A percentile compares a stretch with the other conserved stretches of the same genome.
Evolutionary conservation across 1,140 invertebrate species (phyloP).

Genomic region (Pseudomyrmex pallidus): DNA sequence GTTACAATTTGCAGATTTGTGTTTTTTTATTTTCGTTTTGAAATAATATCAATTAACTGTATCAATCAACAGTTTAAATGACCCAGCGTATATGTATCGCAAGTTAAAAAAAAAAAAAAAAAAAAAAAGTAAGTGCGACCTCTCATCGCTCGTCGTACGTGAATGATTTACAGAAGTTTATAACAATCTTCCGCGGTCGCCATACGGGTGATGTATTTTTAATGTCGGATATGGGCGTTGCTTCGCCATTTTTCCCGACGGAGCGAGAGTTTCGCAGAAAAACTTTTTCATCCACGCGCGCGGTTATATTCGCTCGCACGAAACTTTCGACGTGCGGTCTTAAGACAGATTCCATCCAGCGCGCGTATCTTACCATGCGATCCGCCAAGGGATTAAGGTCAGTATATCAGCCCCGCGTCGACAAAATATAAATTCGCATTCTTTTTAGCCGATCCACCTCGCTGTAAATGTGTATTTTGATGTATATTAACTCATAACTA

Average conservation of each 20-base stretch:
- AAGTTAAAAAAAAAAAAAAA: too few relatives aligned
- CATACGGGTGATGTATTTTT: constrained; percentile 48
- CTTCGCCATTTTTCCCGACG: constrained; percentile 33
- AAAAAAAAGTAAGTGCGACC: constrained; percentile 1
- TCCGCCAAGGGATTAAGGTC: constrained; percentile 47
- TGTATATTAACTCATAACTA: neutral
- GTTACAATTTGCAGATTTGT: neutral
- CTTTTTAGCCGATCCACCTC: constrained; percentile 1
- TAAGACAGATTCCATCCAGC: constrained; percentile 61
- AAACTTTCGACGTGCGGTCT: constrained; percentile 58
- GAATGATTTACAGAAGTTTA: constrained; percentile 54
- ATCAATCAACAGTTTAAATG: too few relatives aligned
- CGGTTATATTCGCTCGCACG: constrained; percentile 45
- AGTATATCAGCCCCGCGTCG: constrained; percentile 37
- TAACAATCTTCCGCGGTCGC: constrained; percentile 24
- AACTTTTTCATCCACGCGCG: constrained; percentile 42
- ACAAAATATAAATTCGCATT: constrained; percentile 47
- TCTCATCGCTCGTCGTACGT: constrained; percentile 15
- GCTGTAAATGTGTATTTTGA: neutral
- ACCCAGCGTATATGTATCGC: too few relatives aligned
- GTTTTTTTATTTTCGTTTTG: neutral
- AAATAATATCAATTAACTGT: too few relatives aligned
- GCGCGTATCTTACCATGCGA: constrained; percentile 11
- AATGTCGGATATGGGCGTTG: constrained; percentile 30
- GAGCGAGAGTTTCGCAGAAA: constrained; percentile 41